Evolutionary conservation across 2,113 vertebrate genomes (phyloP).

Genomic region (Entomyzon cyanotis): DNA sequence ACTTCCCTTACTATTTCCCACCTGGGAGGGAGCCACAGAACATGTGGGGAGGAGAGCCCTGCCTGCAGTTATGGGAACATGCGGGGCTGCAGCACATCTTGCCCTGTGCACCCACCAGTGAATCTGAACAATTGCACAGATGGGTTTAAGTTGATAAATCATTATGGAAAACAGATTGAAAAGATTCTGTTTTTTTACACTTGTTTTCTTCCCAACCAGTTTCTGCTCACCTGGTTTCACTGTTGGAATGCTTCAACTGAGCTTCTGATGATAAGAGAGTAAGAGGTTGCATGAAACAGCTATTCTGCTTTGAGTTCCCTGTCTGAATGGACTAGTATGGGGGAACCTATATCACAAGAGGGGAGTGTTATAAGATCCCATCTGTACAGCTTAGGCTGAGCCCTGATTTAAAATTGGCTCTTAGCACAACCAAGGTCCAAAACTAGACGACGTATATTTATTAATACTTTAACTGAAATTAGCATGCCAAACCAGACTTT

Average conservation of each 20-base stretch:
- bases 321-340: background rate
- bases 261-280: background rate
- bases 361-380: background rate
- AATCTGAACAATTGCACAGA: background rate
- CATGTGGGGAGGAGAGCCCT: background rate
- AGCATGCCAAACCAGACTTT: conserved; percentile 12
- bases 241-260: background rate
- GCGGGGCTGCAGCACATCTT: background rate
- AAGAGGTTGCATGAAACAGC: background rate
- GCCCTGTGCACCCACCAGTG: background rate
- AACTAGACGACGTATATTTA: conserved; percentile 35
- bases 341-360: background rate
- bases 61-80: background rate
- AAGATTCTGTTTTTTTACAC: background rate
- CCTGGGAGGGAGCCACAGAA: background rate
- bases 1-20: background rate
- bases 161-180: background rate
- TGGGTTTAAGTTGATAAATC: background rate
- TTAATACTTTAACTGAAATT: conserved; percentile 28
- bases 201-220: background rate
- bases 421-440: background rate
- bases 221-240: background rate
- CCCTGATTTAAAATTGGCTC: background rate
- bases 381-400: background rate
- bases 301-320: background rate